A percentile compares a stretch with the other conserved stretches of the same genome.
Conservation (phyloP, 2,888 invertebrate genomes). For the Muschampia plurimacula region DNA sequence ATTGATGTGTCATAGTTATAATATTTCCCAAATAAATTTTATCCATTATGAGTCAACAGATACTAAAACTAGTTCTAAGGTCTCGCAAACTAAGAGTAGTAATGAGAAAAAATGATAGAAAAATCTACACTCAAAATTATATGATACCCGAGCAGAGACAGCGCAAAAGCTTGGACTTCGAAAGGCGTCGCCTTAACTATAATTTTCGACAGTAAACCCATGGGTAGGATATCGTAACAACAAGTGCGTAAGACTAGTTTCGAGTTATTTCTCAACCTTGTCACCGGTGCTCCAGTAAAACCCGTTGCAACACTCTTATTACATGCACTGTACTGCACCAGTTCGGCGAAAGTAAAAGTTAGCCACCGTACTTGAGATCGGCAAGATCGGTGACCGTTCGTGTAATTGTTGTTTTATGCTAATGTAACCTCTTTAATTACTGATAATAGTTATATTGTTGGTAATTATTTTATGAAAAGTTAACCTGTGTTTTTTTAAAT, state of each 20-base stretch:
- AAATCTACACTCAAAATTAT: too few relatives aligned
- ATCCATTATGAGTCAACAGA: too few relatives aligned
- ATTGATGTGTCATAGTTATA: too few relatives aligned
- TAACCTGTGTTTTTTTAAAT: not conserved
- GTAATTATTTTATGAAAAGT: not conserved
- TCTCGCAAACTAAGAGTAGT: too few relatives aligned
- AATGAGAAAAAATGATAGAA: too few relatives aligned
- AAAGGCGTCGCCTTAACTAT: conserved; percentile 7
- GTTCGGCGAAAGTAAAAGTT: conserved; percentile 82
- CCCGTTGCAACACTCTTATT: conserved; percentile 62
- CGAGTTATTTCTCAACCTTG: conserved; percentile 80
- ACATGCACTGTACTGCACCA: conserved; percentile 66
- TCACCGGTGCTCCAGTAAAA: conserved; percentile 76
- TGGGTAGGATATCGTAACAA: conserved; percentile 46
- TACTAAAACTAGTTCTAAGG: too few relatives aligned
- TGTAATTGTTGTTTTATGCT: conserved; percentile 31
- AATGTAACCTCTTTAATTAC: conserved; percentile 20
- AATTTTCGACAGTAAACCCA: conserved; percentile 11
- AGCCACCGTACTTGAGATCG: conserved; percentile 47
- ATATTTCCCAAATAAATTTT: too few relatives aligned
- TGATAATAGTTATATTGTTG: not conserved
- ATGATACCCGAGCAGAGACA: too few relatives aligned
- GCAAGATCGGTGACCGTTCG: conserved; percentile 13
- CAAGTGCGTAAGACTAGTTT: conserved; percentile 62
- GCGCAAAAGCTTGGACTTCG: not conserved